Percentiles rank a stretch among this genome's conserved stretches.
Conservation (phyloP, 2,797 vertebrate genomes). For the Eutrigla gurnardus region DNA sequence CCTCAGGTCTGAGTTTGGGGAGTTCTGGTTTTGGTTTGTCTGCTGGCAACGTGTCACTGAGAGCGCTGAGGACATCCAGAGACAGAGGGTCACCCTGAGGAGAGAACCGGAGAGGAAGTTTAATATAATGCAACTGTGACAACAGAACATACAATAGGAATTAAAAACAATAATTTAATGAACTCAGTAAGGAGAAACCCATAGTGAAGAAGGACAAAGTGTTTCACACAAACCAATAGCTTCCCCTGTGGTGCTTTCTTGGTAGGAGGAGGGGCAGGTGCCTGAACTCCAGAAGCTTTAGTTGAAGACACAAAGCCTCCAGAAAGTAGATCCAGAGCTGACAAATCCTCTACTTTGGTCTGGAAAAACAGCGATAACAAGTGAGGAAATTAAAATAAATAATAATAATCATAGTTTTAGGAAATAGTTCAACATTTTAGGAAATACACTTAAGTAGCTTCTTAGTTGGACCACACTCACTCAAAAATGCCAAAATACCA, state of each 20-base stretch:
- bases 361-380: conserved; percentile 19
- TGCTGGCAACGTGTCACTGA: conserved; percentile 63
- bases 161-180: background rate
- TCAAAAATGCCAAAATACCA: background rate
- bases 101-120: background rate
- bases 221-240: background rate
- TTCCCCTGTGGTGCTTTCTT: conserved; percentile 52
- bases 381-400: background rate
- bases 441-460: background rate
- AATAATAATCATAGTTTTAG: background rate
- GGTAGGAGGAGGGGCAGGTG: conserved; percentile 23
- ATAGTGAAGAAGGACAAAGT: background rate
- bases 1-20: conserved; percentile 76
- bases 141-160: background rate
- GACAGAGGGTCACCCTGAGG: conserved; percentile 61
- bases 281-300: conserved; percentile 58
- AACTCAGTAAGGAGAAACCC: background rate
- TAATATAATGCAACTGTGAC: background rate
- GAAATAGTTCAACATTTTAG: background rate
- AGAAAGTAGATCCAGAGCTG: conserved; percentile 51
- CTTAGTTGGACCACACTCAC: background rate
- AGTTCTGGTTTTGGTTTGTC: conserved; percentile 67
- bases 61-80: conserved; percentile 76
- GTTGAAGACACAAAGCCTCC: conserved; percentile 57
- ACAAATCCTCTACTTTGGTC: conserved; percentile 52